Base-by-base conservation (phyloP, 2,113 vertebrate species). In the Pao palembangensis region DNA sequence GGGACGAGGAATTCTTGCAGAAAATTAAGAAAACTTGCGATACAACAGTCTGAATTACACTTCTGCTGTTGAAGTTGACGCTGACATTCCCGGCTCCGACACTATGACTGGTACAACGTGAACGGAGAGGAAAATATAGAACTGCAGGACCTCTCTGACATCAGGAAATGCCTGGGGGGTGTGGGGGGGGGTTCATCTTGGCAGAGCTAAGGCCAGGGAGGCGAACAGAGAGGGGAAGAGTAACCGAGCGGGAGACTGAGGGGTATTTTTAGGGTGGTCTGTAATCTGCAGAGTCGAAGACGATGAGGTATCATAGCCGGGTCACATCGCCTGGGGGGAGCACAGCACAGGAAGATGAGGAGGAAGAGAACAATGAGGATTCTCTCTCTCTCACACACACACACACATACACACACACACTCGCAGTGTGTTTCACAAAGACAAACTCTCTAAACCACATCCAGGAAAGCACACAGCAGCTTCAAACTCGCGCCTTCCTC, bases 181-280 rank as follows among this genome's bases (percentile, higher is more conserved):
- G n/a, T n/a, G n/a, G n/a, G 80, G 71, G 84, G 80, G 71, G 49
- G 79, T 80, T 70, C 18, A 77, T 64, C 78, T 74, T 84, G 73
- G 75, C 74, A 80, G 65, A 70, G 66, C 71, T 34, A 28, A 70
- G 73, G 74, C 61, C 57, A 56, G 62, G 80, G 81, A 80, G 75
- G 49, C 60, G 73, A 76, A 85, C 64, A 71, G 56, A 77, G 76
- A 66, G 59, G 66, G 31, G 58, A 57, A 61, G 49, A 41, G 64
- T 1, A 14, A 15, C 28, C 14, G 31, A 65, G 61, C 46, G 64
- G 53, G 52, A 67, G 73, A 76, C 68, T 78, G 75, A 80, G 60
- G 63, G 57, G 71, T 84, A 86, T 88, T 87, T 88, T 87, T 86
- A 87, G 88, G 83, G 80, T 78, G 82, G 72, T 69, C 73, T 85